Evolutionary conservation across 2,888 invertebrate genomes (phyloP), one percentile per base, ranked within the genome.

Genomic region (Macaria notata): DNA sequence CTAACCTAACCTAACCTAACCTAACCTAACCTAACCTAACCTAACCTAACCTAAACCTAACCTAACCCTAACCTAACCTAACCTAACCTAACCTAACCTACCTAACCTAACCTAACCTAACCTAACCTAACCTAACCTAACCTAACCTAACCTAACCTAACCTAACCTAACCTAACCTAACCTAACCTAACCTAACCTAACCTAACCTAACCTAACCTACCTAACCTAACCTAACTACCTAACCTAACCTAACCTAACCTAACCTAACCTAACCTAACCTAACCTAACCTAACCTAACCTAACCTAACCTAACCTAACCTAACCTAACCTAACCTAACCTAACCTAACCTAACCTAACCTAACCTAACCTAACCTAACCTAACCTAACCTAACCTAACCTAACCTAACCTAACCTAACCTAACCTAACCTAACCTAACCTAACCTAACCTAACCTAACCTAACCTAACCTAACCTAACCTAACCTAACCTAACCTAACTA

Each of bases 51-150:
- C 56, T 48, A n/a, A 44, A 53, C 45, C 58, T 46, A 53, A 53
- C 43, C 56, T 56, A 56, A 56, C n/a, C 51, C 56, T 51, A 56
- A 56, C 51, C 56, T 56, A 56, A 56, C 51, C 56, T 56, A 49
- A 36, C 30, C 45, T 45, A 45, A 45, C 30, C 45, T 45, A 45
- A 45, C 30, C 45, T 45, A 45, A 45, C 30, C 45, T 45, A 45
- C 30, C 45, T 45, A 45, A 45, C 30, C 45, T 45, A 45, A 45
- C 30, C 45, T 45, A 45, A 45, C 30, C 45, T 45, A 45, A 45
- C 30, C 45, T 45, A 45, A 45, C 30, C 45, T 45, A 45, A 45
- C 30, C 45, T 45, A 45, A 45, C 4, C 45, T 31, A 30, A 45
- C 4, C 45, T 45, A 45, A 45, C 30, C 45, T 45, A 45, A 45